Conservation (phyloP, 2,888 invertebrate genomes). For the Andricus curvator region DNA sequence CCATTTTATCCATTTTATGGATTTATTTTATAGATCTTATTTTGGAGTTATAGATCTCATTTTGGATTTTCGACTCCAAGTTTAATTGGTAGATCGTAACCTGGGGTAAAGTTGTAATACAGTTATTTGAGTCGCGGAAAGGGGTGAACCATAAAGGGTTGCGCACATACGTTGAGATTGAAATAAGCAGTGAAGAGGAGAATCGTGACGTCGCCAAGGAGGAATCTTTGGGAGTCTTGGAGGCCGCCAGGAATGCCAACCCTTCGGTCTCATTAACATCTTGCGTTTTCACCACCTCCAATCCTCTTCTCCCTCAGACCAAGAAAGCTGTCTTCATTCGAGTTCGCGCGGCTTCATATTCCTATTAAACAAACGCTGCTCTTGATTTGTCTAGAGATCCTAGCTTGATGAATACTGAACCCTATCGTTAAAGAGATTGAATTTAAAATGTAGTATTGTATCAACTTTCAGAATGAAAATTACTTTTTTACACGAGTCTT, state of each 20-base stretch:
- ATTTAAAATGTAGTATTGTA: neutral
- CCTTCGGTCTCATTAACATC: slow-evolving; percentile 78
- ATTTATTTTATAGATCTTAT: neutral
- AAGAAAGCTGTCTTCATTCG: slow-evolving; percentile 70
- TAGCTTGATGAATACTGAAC: neutral
- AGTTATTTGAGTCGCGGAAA: slow-evolving; percentile 26
- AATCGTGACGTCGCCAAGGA: slow-evolving; percentile 64
- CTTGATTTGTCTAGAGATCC: neutral
- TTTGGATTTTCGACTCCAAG: neutral
- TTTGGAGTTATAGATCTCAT: neutral
- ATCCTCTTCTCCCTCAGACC: slow-evolving; percentile 60
- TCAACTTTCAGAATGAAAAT: neutral
- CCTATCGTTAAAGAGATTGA: neutral
- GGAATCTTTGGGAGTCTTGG: slow-evolving; percentile 76
- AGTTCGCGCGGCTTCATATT: slow-evolving; percentile 54
- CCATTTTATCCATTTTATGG: neutral
- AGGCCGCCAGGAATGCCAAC: slow-evolving; percentile 76
- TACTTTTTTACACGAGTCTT: neutral
- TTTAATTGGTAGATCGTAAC: slow-evolving; percentile 14
- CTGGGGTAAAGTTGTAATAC: slow-evolving; percentile 23
- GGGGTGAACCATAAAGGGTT: slow-evolving; percentile 32
- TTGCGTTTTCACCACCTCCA: slow-evolving; percentile 72
- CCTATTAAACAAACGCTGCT: slow-evolving; percentile 47
- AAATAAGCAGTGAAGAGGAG: slow-evolving; percentile 60
- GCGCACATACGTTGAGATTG: slow-evolving; percentile 67